Conservation (phyloP, 2,888 invertebrate species). For the Pomacea canaliculata region DNA sequence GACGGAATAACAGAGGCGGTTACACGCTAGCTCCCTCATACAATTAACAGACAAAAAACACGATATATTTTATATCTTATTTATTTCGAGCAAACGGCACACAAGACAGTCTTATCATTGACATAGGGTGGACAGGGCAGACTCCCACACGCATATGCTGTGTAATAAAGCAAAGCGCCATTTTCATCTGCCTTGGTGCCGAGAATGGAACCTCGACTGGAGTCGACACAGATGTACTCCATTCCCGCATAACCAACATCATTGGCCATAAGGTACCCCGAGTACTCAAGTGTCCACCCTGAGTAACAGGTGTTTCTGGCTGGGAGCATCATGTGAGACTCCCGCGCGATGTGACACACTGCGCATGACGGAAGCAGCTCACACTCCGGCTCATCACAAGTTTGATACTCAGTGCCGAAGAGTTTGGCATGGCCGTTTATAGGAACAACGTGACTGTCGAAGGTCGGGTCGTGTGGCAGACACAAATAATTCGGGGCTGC, state of each 20-base stretch:
- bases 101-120: constrained; percentile 6
- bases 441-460: background rate
- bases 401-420: constrained; percentile 21
- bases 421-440: background rate
- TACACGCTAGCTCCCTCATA: too few relatives aligned
- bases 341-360: background rate
- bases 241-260: constrained; percentile 4
- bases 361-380: background rate
- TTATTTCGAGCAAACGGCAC: constrained; percentile 24
- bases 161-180: constrained; percentile 30
- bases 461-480: background rate
- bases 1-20: too few relatives aligned
- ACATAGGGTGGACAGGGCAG: constrained; percentile 25
- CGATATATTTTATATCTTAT: background rate
- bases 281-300: constrained; percentile 29
- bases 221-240: constrained; percentile 33
- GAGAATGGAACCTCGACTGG: constrained; percentile 19
- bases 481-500: constrained; percentile 19
- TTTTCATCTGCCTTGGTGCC: constrained; percentile 4
- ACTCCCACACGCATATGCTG: constrained; percentile 21
- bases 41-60: too few relatives aligned
- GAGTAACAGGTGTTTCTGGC: constrained; percentile 26
- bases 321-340: constrained; percentile 27
- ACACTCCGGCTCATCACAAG: background rate
- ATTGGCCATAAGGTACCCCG: constrained; percentile 31